Percentiles rank a stretch among this genome's conserved stretches.
Conservation (phyloP, 2,797 vertebrate genomes). For the Loriculus beryllinus region DNA sequence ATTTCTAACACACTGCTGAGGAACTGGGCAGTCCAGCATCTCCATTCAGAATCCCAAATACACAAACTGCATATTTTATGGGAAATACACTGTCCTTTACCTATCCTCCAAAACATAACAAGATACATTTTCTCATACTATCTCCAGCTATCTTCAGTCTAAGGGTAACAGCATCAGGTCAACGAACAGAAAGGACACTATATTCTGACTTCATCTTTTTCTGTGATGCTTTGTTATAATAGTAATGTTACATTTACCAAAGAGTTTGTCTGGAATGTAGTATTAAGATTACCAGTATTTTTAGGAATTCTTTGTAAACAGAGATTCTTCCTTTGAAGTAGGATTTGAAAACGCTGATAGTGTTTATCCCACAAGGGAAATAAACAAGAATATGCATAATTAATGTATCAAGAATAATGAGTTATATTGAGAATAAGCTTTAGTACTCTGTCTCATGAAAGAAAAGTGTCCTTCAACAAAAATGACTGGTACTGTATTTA, state of each 20-base stretch:
- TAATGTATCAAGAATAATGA: conserved; percentile 46
- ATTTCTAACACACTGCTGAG: neutral
- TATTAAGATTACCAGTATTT: conserved; percentile 2
- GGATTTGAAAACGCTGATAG: conserved; percentile 35
- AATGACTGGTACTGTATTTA: neutral
- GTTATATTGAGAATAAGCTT: neutral
- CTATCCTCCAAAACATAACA: neutral
- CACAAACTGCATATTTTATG: neutral
- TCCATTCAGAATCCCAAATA: neutral
- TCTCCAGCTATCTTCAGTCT: neutral
- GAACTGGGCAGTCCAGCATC: neutral
- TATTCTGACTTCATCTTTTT: neutral
- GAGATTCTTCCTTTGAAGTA: conserved; percentile 35
- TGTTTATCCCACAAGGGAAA: conserved; percentile 62
- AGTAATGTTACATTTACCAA: neutral
- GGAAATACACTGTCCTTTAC: neutral
- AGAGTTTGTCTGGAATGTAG: neutral
- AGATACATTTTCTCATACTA: neutral
- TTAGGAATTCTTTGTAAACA: conserved; percentile 9
- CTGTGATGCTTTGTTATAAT: neutral
- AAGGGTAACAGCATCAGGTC: neutral
- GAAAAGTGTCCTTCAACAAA: neutral
- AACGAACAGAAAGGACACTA: neutral
- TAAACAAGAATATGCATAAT: conserved; percentile 47
- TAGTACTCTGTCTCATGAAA: neutral